Base-by-base conservation (phyloP, 2,113 vertebrate genomes). In the Petaurus breviceps region DNA sequence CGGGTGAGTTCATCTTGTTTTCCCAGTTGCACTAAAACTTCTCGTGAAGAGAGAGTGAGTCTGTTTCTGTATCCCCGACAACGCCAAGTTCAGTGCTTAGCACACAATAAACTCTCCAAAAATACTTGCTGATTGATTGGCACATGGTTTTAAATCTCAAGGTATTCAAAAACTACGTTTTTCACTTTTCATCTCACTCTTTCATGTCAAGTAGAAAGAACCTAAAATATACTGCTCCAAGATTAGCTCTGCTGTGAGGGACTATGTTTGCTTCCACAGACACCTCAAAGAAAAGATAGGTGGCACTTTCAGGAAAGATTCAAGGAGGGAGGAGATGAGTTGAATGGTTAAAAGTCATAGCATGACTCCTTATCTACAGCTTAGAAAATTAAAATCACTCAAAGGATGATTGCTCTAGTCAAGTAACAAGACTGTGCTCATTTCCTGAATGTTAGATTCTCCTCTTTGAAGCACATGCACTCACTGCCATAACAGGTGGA, bases 261-360 rank as follows among this genome's bases (percentile, higher is more conserved):
- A 0, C 24, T 37, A 2, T 8, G 1, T 37, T 49, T 49, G 92
- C 47, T 49, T 89, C 9, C n/a, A 24, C 31, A 24, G 31, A 4
- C 25, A 2, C 90, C 16, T 24, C n/a, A 37, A 46, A 52, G 9
- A 0, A 4, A n/a, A 52, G 0, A 0, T 43, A 0, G 47, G 49
- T 11, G 3, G 11, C 0, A 22, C 26, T 28, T 31, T 31, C 3
- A 14, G 3, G 68, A 1, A 19, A 8, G 0, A 26, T 3, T 24
- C 8, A 1, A 6, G 8, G n/a, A 23, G 0, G 8, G 61, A 91
- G 53, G 92, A 25, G 10, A 2, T 0, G 49, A 47, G 5, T 31
- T 24, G n/a, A 3, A 12, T 84, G 68, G 68, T 43, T 43, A 84
- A 84, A 84, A 84, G 68, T 84, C 68, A 84, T n/a, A n/a, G 61